Conservation (phyloP, 2,113 vertebrate genomes). For the Sander lucioperca region DNA sequence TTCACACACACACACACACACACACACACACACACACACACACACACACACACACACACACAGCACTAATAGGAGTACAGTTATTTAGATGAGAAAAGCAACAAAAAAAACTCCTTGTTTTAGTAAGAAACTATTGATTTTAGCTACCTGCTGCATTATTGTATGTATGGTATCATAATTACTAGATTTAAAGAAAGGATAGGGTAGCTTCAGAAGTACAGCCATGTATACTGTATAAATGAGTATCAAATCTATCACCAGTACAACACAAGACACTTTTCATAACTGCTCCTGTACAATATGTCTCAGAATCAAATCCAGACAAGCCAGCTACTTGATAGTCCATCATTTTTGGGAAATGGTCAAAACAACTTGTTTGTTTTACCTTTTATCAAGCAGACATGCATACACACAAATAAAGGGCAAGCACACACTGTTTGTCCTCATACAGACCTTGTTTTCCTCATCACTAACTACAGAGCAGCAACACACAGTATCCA, state of each 20-base stretch:
- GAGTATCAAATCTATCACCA: not conserved
- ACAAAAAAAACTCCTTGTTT: not conserved
- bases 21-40: no score
- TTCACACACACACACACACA: not conserved
- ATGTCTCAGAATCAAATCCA: not conserved
- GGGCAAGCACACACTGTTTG: slow-evolving; percentile 9
- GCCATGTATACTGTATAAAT: not conserved
- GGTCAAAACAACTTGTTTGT: slow-evolving; percentile 30
- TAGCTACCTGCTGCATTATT: not conserved
- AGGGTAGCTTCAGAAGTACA: not conserved
- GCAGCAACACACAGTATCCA: slow-evolving; percentile 23
- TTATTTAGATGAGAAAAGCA: slow-evolving; percentile 2
- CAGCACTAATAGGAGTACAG: not conserved
- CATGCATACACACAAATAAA: not conserved
- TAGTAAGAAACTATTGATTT: not conserved
- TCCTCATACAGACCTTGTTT: slow-evolving; percentile 45
- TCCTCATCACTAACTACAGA: slow-evolving; percentile 23
- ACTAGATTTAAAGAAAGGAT: not conserved
- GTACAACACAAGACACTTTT: slow-evolving; percentile 3
- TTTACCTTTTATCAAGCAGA: slow-evolving; percentile 27
- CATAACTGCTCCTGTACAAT: not conserved
- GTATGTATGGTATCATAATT: not conserved
- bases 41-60: no score
- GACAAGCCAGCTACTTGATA: not conserved
- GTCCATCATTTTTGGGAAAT: not conserved